A percentile compares a stretch with the other conserved stretches of the same genome.
Conservation (phyloP, 1,140 invertebrate genomes). For the Drosophila mayri region DNA sequence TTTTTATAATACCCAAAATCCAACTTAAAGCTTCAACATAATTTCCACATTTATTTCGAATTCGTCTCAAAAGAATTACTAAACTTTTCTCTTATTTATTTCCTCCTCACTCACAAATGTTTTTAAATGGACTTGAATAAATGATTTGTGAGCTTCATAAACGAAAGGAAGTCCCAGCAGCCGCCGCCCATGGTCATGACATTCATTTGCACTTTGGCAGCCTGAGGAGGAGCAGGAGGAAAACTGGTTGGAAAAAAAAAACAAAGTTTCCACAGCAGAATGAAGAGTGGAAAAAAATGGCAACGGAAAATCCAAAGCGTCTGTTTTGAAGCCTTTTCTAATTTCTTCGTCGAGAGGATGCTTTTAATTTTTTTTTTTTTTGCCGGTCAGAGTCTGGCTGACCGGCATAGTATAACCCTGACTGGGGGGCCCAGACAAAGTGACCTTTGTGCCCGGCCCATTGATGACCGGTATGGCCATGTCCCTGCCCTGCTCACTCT, state of each 20-base stretch:
- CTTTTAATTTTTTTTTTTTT: conserved; percentile 42
- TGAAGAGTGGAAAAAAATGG: conserved; percentile 26
- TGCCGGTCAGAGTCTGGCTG: conserved; percentile 38
- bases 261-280: conserved; percentile 19
- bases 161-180: not conserved
- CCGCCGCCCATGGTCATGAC: conserved; percentile 47
- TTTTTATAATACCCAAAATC: too few species aligned
- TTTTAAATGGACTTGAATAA: conserved; percentile 42
- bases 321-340: conserved; percentile 65
- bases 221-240: conserved; percentile 4
- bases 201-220: conserved; percentile 66
- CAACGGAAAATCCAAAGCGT: conserved; percentile 48
- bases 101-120: conserved; percentile 5
- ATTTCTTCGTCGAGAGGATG: conserved; percentile 44
- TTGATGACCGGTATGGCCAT: conserved; percentile 18
- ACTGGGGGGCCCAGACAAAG: conserved; percentile 56
- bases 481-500: not conserved
- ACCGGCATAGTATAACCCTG: conserved; percentile 46
- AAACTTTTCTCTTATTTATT: not conserved
- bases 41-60: not conserved
- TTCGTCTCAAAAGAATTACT: not conserved
- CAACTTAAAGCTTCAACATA: conserved; percentile 5
- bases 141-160: conserved; percentile 36
- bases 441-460: conserved; percentile 61
- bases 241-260: not conserved